These are phyloP conservation scores for Cotesia typhae DNA, from an alignment of 1,140 invertebrate species.

Conservation along the genomic window DNA sequence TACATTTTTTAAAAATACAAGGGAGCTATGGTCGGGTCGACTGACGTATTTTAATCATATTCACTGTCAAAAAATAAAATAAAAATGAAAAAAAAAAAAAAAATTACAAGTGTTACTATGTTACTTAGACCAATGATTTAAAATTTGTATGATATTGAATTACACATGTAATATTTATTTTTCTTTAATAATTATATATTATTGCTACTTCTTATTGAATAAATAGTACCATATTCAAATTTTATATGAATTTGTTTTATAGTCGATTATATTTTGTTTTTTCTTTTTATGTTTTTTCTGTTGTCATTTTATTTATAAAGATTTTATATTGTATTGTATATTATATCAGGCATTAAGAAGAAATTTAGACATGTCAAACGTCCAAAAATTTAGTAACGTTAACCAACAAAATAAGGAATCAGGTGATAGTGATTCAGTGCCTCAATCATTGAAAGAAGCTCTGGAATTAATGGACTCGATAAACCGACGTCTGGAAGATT, in stretches of 20 bases:
- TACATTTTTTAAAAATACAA: neutral
- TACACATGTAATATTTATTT: slow-evolving; percentile 42
- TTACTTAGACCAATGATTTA: slow-evolving; percentile 37
- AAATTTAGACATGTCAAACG: slow-evolving; percentile 4
- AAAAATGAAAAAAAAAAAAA: neutral
- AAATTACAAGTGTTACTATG: slow-evolving; percentile 19
- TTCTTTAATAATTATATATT: slow-evolving; percentile 27
- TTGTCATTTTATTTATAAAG: neutral
- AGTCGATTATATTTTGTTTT: slow-evolving; percentile 18
- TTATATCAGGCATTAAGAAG: neutral
- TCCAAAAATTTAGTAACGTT: slow-evolving; percentile 2
- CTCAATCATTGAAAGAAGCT: slow-evolving; percentile 46
- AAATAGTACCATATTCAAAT: slow-evolving; percentile 33
- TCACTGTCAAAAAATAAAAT: neutral
- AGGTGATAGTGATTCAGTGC: slow-evolving; percentile 22
- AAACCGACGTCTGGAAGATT: slow-evolving; percentile 52
- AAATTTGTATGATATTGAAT: slow-evolving; percentile 40
- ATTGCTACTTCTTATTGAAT: slow-evolving; percentile 33
- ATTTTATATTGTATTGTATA: neutral
- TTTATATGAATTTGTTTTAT: slow-evolving; percentile 15
- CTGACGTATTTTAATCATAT: slow-evolving; percentile 6
- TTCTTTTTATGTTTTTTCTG: neutral
- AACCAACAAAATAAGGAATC: neutral
- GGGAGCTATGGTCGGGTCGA: neutral
- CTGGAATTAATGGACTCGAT: slow-evolving; percentile 43